Evolutionary conservation across 2,113 vertebrate species (phyloP), one percentile per base, ranked within the genome.

Genomic region (Paramisgurnus dabryanus): DNA sequence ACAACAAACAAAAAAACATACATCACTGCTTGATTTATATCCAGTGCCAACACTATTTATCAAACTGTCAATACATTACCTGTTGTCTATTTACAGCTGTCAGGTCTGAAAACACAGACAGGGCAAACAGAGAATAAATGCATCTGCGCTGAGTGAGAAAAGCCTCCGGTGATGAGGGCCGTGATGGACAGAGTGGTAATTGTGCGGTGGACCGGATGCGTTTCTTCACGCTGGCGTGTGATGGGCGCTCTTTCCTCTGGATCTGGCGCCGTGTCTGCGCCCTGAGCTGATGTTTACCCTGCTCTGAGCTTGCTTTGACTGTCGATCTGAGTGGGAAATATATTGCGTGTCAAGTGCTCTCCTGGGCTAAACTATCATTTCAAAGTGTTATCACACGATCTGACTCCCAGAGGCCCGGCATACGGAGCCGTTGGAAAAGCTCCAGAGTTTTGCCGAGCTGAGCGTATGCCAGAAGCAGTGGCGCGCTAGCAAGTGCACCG

Each of bases 331-430:
- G 88, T 82, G 82, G 85, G 85, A 86, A 67, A 65, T 89, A 91
- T 91, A 93, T 92, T 91, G 91, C 89, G 88, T 92, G 92, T 93
- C 92, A 92, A 93, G 91, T 91, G 90, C 88, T 93, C 92, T 93
- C 92, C 89, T 90, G 91, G 91, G 93, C 89, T 91, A 88, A 90
- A 90, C 92, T 93, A 93, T 93, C 92, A 93, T 92, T 92, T 91
- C 90, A 88, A 88, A 93, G 91, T 89, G 91, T 92, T 93, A 92
- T 93, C 93, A 91, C 91, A 92, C 89, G 89, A 88, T 87, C 88
- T 80, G 83, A 88, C 87, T 91, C 92, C 89, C 90, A 83, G 80
- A 84, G 89, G 90, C 84, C 89, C 87, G 88, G 83, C 81, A 49
- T 66, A 73, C 63, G 45, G 64, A 77, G 69, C 50, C 49, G 34